Conservation (phyloP, 2,797 vertebrate species). For the Hephaestus fuliginosus region DNA sequence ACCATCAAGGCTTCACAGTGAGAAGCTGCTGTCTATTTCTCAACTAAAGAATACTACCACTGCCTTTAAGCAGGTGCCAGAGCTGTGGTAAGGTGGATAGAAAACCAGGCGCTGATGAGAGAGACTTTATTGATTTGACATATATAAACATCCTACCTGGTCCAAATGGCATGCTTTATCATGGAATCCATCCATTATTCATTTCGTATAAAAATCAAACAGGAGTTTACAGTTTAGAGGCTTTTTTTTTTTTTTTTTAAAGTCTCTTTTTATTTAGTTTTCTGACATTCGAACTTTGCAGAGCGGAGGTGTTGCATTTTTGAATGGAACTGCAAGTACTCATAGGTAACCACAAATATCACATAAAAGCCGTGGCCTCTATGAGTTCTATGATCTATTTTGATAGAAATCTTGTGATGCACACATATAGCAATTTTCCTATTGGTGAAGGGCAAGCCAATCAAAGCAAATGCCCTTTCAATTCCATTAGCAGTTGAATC, state of each 20-base stretch:
- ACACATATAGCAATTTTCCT: conserved; percentile 70
- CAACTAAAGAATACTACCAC: conserved; percentile 30
- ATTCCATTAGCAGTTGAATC: conserved; percentile 84
- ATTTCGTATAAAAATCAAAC: conserved; percentile 52
- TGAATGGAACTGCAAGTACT: conserved; percentile 1
- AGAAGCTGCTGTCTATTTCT: conserved; percentile 53
- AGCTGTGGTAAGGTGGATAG: conserved; percentile 33
- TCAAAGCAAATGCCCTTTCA: conserved; percentile 82
- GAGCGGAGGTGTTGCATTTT: not conserved
- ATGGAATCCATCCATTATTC: conserved; percentile 58
- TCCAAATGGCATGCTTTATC: conserved; percentile 62
- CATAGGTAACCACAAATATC: conserved; percentile 8
- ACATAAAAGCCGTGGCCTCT: conserved; percentile 34
- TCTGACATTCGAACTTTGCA: conserved; percentile 13
- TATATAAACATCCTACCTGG: conserved; percentile 65
- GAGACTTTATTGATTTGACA: conserved; percentile 67
- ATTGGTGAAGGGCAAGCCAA: conserved; percentile 77
- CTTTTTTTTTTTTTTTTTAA: no score
- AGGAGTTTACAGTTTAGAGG: not conserved
- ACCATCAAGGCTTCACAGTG: conserved; percentile 38
- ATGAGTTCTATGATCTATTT: conserved; percentile 61
- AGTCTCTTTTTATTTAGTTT: conserved; percentile 8
- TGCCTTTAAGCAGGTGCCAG: conserved; percentile 30
- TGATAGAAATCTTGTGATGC: conserved; percentile 67
- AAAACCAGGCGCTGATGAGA: conserved; percentile 48